phyloP scores from a whole-genome alignment of 2,797 vertebrate species.

The Nyctibius grandis region DNA sequence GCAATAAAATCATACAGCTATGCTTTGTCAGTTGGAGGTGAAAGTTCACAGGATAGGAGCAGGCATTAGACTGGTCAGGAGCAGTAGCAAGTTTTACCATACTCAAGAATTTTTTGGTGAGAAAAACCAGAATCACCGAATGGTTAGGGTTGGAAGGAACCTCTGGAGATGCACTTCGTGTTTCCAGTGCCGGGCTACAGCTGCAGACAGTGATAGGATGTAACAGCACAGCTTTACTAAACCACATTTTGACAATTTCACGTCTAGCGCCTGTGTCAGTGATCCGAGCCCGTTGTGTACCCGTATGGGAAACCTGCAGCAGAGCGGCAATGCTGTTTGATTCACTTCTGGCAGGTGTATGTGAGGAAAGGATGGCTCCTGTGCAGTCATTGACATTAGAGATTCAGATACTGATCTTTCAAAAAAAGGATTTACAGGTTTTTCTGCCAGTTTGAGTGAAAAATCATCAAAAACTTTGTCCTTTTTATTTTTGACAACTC shows the following conservation, averaged over 20 bases:
- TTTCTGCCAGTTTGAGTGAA: neutral
- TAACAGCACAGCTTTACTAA: neutral
- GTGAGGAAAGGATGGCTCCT: rapidly evolving
- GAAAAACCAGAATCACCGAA: too few species aligned
- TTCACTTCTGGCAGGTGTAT: neutral
- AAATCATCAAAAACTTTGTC: neutral
- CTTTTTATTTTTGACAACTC: too few species aligned
- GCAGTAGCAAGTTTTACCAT: neutral
- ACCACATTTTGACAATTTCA: neutral
- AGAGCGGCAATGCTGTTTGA: too few species aligned
- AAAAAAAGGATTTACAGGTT: neutral
- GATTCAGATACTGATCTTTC: neutral
- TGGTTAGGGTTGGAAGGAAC: too few species aligned
- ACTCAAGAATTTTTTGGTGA: too few species aligned
- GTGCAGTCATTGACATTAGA: too few species aligned
- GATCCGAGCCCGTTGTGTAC: too few species aligned
- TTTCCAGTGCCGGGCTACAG: neutral
- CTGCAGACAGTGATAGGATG: neutral
- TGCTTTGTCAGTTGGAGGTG: neutral
- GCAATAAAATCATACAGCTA: neutral
- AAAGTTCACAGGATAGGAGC: neutral
- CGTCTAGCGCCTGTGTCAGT: neutral
- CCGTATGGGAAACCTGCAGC: rapidly evolving
- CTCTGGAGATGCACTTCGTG: too few species aligned
- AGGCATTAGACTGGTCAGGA: neutral